Conservation (phyloP, 2,797 vertebrate genomes). For the Tiaroga cobitis region DNA sequence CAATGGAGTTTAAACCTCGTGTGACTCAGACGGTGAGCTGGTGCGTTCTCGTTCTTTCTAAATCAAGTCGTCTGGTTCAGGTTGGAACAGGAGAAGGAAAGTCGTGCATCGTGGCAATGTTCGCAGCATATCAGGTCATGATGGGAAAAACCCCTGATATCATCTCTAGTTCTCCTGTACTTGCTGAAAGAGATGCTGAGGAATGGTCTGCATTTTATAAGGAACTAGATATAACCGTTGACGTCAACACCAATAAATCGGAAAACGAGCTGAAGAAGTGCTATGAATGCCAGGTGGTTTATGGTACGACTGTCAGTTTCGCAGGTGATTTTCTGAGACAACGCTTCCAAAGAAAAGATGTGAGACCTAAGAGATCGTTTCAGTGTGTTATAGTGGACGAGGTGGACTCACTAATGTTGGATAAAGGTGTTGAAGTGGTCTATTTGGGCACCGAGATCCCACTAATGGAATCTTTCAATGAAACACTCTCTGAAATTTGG, state of each 20-base stretch:
- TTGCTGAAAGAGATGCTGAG: conserved; percentile 64
- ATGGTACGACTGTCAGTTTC: conserved; percentile 65
- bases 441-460: conserved; percentile 52
- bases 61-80: conserved; percentile 65
- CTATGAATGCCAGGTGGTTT: conserved; percentile 65
- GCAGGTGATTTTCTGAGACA: conserved; percentile 65
- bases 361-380: conserved; percentile 57
- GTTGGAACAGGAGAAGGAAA: conserved; percentile 73
- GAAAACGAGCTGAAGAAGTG: conserved; percentile 6
- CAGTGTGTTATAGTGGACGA: conserved; percentile 73
- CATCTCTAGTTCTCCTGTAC: not conserved
- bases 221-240: conserved; percentile 26
- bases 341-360: conserved; percentile 42
- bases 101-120: conserved; percentile 75
- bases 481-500: conserved; percentile 55
- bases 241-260: conserved; percentile 61
- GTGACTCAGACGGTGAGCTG: conserved; percentile 73
- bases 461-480: conserved; percentile 45
- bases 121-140: conserved; percentile 66
- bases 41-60: conserved; percentile 69
- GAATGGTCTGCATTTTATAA: conserved; percentile 42
- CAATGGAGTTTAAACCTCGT: conserved; percentile 52
- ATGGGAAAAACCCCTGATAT: not conserved
- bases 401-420: conserved; percentile 65
- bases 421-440: conserved; percentile 59